Percentiles rank a stretch among this genome's conserved stretches.
Evolutionary conservation across 1,140 invertebrate genomes (phyloP).

Genomic region (Cataglyphis hispanica): DNA sequence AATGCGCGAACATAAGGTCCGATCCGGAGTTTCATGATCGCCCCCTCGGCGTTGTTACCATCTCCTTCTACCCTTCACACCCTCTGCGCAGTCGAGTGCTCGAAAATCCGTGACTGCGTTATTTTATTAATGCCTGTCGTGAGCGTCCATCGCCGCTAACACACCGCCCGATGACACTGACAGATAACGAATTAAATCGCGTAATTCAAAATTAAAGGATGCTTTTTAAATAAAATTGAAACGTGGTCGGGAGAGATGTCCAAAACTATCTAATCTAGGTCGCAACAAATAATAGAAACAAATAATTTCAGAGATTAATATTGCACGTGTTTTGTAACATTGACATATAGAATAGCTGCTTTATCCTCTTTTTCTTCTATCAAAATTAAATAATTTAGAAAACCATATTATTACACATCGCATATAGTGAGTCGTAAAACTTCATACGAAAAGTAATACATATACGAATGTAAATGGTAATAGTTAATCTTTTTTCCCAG

Average conservation of each 20-base stretch:
- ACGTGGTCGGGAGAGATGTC: neutral
- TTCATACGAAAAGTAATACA: neutral
- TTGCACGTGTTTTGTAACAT: neutral
- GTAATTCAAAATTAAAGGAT: constrained; percentile 4
- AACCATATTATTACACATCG: neutral
- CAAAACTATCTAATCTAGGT: neutral
- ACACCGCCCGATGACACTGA: constrained; percentile 57
- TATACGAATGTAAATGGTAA: neutral
- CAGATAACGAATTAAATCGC: constrained; percentile 32
- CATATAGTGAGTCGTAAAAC: neutral
- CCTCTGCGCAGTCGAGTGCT: constrained; percentile 61
- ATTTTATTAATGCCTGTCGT: constrained; percentile 79
- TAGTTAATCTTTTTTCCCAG: neutral
- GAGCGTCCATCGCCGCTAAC: constrained; percentile 70
- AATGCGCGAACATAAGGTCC: constrained; percentile 83
- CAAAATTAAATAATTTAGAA: neutral
- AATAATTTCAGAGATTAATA: constrained; percentile 14
- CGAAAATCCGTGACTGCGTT: constrained; percentile 79
- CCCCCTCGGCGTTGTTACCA: neutral
- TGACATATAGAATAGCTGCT: neutral
- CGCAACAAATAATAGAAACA: neutral
- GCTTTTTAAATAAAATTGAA: constrained; percentile 32
- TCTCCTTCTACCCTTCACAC: constrained; percentile 9
- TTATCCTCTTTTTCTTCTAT: neutral
- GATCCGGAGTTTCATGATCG: constrained; percentile 70